Percentiles rank a stretch among this genome's conserved stretches.
These are phyloP conservation scores for Hoplostethus atlanticus DNA, from an alignment of 2,797 vertebrate species.

Conservation along the genomic window DNA sequence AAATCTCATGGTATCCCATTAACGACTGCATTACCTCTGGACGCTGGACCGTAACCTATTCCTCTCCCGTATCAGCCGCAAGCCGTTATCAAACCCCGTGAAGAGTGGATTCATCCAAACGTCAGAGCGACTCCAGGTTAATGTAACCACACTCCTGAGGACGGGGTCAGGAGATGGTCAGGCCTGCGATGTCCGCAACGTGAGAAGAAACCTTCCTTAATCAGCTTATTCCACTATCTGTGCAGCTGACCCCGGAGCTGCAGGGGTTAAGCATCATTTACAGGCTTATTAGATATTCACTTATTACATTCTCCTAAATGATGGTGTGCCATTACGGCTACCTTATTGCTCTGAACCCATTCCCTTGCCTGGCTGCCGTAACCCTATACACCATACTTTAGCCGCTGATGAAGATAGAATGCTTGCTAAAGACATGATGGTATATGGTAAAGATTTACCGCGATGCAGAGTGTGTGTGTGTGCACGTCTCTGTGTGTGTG, in stretches of 20 bases:
- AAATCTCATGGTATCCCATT: constrained; percentile 61
- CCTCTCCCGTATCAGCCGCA: constrained; percentile 52
- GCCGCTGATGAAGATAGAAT: constrained; percentile 69
- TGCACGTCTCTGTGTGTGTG: constrained; percentile 14
- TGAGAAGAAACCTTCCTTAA: constrained; percentile 71
- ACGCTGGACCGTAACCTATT: constrained; percentile 60
- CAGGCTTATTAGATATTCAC: constrained; percentile 80
- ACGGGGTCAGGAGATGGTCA: constrained; percentile 73
- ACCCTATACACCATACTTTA: constrained; percentile 67
- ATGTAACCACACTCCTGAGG: constrained; percentile 49
- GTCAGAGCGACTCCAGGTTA: constrained; percentile 33
- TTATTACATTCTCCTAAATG: constrained; percentile 81
- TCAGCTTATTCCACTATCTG: constrained; percentile 71
- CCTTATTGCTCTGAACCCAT: constrained; percentile 67
- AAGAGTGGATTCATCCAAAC: constrained; percentile 63
- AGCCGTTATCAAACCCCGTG: constrained; percentile 60
- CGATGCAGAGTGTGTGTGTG: constrained; percentile 20
- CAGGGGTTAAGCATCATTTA: constrained; percentile 78
- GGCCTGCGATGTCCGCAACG: constrained; percentile 70
- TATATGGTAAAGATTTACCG: constrained; percentile 63
- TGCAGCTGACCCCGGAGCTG: constrained; percentile 60
- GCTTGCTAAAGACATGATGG: constrained; percentile 58
- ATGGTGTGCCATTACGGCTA: constrained; percentile 76
- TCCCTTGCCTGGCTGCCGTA: constrained; percentile 60
- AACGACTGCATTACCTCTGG: constrained; percentile 62